phyloP scores from a whole-genome alignment of 2,888 invertebrate genomes.

The Elmis aenea region DNA sequence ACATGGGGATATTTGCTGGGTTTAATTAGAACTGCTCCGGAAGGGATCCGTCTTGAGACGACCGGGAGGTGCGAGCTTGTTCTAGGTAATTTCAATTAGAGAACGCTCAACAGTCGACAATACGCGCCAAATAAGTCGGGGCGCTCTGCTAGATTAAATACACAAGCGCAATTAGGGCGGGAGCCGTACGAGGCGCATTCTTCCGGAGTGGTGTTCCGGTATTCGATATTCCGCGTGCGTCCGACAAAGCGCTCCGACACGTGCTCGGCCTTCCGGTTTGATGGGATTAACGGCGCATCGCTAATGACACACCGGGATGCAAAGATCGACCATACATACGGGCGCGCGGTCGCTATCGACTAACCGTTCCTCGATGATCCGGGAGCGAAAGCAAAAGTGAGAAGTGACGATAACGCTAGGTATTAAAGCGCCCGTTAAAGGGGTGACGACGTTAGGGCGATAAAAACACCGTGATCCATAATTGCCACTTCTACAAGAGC shows the following conservation, averaged over 20 bases:
- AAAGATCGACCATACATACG: constrained; percentile 35
- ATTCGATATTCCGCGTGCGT: constrained; percentile 31
- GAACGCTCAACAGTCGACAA: constrained; percentile 19
- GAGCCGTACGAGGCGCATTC: constrained; percentile 29
- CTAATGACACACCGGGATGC: constrained; percentile 37
- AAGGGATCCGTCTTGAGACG: constrained; percentile 27
- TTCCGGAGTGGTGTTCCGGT: constrained; percentile 29
- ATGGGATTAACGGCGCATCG: constrained; percentile 37
- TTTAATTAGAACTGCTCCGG: constrained; percentile 35
- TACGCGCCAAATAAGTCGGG: constrained; percentile 19
- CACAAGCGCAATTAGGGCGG: constrained; percentile 23
- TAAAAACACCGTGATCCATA: constrained; percentile 33
- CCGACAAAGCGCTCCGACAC: constrained; percentile 33
- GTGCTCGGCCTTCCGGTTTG: constrained; percentile 34
- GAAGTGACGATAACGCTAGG: constrained; percentile 30
- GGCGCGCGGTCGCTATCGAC: constrained; percentile 31
- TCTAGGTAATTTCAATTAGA: constrained; percentile 30
- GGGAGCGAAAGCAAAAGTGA: constrained; percentile 29
- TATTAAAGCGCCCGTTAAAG: constrained; percentile 31
- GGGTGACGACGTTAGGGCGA: constrained; percentile 28
- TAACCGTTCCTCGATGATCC: constrained; percentile 18
- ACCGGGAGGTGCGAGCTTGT: constrained; percentile 14
- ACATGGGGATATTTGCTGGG: constrained; percentile 30
- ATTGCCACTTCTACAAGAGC: constrained; percentile 29
- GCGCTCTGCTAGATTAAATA: constrained; percentile 21